Evolutionary conservation across 2,888 invertebrate genomes (phyloP).

Genomic region (Callyntrura sp.): DNA sequence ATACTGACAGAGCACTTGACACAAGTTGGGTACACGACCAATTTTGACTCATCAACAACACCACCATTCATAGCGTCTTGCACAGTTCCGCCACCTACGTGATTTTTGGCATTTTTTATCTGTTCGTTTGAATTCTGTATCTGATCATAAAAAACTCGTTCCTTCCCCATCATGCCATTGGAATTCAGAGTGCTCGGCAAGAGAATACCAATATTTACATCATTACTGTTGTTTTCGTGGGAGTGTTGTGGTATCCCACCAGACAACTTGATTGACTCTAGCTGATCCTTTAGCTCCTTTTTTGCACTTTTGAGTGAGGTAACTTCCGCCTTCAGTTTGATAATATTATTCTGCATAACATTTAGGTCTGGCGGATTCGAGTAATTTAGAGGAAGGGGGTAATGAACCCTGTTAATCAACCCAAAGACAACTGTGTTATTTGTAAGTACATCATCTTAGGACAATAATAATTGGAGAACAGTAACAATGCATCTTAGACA

Average conservation of each 20-base stretch:
- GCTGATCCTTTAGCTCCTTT: conserved; percentile 55
- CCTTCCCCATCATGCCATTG: neutral
- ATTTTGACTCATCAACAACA: neutral
- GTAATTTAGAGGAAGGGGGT: conserved; percentile 87
- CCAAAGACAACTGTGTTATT: conserved; percentile 58
- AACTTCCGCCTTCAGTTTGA: conserved; percentile 86
- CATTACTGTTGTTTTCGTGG: conserved; percentile 59
- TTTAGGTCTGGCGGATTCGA: conserved; percentile 87
- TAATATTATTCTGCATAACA: conserved; percentile 86
- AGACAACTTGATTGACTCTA: conserved; percentile 46
- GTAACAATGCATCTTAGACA: conserved; percentile 64
- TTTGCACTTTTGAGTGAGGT: conserved; percentile 77
- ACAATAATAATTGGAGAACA: conserved; percentile 65
- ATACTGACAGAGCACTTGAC: conserved; percentile 5
- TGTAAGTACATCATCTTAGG: conserved; percentile 68
- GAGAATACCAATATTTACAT: conserved; percentile 21
- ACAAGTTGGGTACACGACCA: neutral
- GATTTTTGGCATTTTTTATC: neutral
- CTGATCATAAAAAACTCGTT: conserved; percentile 9
- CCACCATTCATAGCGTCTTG: neutral
- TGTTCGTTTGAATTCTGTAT: neutral
- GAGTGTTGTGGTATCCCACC: conserved; percentile 35
- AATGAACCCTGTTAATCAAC: conserved; percentile 86
- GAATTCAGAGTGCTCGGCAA: neutral
- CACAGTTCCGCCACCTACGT: neutral